Evolutionary conservation across 2,797 vertebrate genomes (phyloP), one percentile per base, ranked within the genome.

Genomic region (Falco peregrinus): DNA sequence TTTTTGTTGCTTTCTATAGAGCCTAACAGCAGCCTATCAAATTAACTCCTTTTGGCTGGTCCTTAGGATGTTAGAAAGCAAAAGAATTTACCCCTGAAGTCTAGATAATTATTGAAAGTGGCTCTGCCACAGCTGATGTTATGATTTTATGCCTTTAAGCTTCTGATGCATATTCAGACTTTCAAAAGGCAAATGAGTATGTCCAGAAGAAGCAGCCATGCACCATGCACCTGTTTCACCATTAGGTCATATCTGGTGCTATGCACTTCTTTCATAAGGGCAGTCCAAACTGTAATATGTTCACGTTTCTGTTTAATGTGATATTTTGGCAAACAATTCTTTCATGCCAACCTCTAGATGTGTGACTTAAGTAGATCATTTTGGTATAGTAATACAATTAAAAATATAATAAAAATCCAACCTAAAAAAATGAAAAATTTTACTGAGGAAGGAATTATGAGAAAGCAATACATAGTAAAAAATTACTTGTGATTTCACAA

Each of bases 141-240:
- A 85, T 21, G 84, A 69, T 90, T 96, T 95, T 81, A 53, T 96
- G 95, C 95, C 94, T 97, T 86, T 92, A 91, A 96, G 92, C 90
- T 96, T 90, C 93, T 96, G 92, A 86, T 96, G 94, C 93, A 96
- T 94, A 96, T 96, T 95, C 92, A 96, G 59, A 24, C 75, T 73
- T 89, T 84, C 47, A 68, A 79, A 48, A 93, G 71, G 54, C 84
- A 91, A 88, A 96, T 96, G 41, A 91, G 9, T 53, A 5, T 69
- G 70, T 93, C 78, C 91, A 73, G 92, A 29, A 92, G 92, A 64
- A 81, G 94, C 86, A 70, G 84, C 81, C 68, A 17, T 61, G 84
- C 61, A 56, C 92, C 94, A 19, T 61, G 84, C 61, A 56, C 92
- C 94, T 81, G 71, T 60, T 56, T 94, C 43, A 24, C 61, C 82